Conservation (phyloP, 2,113 vertebrate genomes). For the Hippocampus zosterae region DNA sequence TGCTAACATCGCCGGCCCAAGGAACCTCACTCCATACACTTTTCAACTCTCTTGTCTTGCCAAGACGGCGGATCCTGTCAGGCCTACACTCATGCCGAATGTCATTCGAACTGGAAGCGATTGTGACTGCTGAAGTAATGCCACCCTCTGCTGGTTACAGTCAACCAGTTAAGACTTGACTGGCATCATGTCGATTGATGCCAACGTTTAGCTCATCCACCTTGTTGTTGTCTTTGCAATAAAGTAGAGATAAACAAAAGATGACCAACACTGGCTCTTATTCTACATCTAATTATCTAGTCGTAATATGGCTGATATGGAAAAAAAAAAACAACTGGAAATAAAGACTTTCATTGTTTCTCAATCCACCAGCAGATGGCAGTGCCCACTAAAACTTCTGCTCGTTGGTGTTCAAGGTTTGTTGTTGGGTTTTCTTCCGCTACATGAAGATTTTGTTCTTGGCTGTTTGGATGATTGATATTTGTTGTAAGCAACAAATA, state of each 20-base stretch:
- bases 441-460: background rate
- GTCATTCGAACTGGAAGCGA: too few species aligned
- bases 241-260: background rate
- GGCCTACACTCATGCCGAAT: too few species aligned
- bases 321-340: background rate
- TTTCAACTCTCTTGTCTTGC: background rate
- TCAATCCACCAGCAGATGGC: conserved; percentile 45
- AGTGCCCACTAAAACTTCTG: conserved; percentile 13
- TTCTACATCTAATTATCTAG: background rate
- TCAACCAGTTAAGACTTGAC: background rate
- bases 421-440: too few species aligned
- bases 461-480: background rate
- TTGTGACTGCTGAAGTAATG: background rate
- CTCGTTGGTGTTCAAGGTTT: background rate
- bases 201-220: background rate
- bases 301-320: background rate
- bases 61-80: too few species aligned
- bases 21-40: background rate
- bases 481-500: background rate
- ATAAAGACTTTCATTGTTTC: background rate
- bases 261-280: background rate
- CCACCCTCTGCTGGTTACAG: background rate
- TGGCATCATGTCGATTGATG: background rate
- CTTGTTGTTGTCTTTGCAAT: background rate
- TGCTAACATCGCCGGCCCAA: too few species aligned